Evolutionary conservation across 2,113 vertebrate genomes (phyloP), one percentile per base, ranked within the genome.

Genomic region (Gadus macrocephalus): DNA sequence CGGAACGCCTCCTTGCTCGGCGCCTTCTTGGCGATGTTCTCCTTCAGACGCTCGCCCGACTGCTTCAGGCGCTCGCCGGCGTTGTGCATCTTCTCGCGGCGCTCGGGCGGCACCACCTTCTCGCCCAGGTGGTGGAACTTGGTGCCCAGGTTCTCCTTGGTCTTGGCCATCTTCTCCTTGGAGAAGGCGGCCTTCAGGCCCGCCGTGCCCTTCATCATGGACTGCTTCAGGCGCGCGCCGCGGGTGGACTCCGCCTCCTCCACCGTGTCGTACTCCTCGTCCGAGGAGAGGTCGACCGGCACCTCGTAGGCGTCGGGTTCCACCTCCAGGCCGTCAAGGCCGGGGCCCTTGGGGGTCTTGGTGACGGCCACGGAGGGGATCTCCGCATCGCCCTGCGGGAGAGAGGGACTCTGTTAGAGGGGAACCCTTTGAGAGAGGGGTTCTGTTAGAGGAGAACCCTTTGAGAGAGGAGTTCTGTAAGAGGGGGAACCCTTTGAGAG

Each of bases 181-280:
- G 97, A 95, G 91, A 99, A 98, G 2, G 96, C 94, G 2, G 96
- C 95, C 90, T 94, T 98, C 80, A 99, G 91, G 73, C 92, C 94
- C 89, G 96, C 95, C 1, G 94, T 95, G 81, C 89, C 92, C 78
- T 94, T 95, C 84, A 90, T 93, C 70, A 97, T 90, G 0, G 94
- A 94, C 78, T 96, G 96, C 84, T 93, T 98, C 76, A 99, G 82
- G 38, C 91, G 93, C 3, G 93, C 68, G 22, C 93, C 91, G 72
- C 90, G 92, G 20, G 94, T 93, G 0, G 94, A 91, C 62, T 92
- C 90, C 0, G 77, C 76, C 69, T 93, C 92, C 75, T 99, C 97
- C 83, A 93, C 90, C 0, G 94, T 87, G 59, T 93, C 92, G 85
- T 95, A 96, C 72, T 99, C 96, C 83, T 99, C 97, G 19, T 98